A percentile compares a stretch with the other conserved stretches of the same genome.
Evolutionary conservation across 2,888 invertebrate species (phyloP).

Genomic region (Dioctria linearis): DNA sequence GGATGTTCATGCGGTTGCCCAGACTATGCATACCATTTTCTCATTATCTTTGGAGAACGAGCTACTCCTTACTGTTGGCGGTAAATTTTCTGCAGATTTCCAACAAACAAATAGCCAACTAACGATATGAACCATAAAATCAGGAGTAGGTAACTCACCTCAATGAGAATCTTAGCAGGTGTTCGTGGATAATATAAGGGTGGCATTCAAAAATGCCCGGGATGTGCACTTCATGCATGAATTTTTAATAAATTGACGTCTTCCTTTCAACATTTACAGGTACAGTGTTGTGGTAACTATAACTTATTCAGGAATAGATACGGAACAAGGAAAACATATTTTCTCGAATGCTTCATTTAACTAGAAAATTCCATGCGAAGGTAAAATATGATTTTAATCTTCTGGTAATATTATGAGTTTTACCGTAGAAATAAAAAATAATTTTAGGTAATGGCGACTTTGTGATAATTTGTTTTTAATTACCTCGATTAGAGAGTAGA

Average conservation of each 20-base stretch:
- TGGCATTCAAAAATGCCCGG: not conserved
- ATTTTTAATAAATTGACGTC: slow-evolving; percentile 16
- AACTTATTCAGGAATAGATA: not conserved
- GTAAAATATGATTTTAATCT: too few species aligned
- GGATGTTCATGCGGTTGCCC: slow-evolving; percentile 6
- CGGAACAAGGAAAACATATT: not conserved
- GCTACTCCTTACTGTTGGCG: not conserved
- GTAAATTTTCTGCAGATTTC: not conserved
- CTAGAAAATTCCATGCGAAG: too few species aligned
- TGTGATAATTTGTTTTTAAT: too few species aligned
- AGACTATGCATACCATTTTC: slow-evolving; percentile 5
- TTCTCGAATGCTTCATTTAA: too few species aligned
- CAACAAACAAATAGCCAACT: slow-evolving; percentile 6
- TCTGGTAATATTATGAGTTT: too few species aligned
- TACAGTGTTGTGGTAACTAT: not conserved
- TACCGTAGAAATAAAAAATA: too few species aligned
- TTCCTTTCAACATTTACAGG: not conserved
- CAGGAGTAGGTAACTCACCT: not conserved
- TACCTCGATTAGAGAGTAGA: too few species aligned
- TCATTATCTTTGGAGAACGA: not conserved
- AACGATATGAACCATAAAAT: slow-evolving; percentile 11
- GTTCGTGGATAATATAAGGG: not conserved
- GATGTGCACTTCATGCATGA: not conserved
- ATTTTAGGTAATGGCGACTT: too few species aligned
- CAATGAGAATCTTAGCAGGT: not conserved